Percentiles rank a stretch among this genome's conserved stretches.
Conservation (phyloP, 2,888 invertebrate genomes). For the Scaptodrosophila latifasciaeformis region DNA sequence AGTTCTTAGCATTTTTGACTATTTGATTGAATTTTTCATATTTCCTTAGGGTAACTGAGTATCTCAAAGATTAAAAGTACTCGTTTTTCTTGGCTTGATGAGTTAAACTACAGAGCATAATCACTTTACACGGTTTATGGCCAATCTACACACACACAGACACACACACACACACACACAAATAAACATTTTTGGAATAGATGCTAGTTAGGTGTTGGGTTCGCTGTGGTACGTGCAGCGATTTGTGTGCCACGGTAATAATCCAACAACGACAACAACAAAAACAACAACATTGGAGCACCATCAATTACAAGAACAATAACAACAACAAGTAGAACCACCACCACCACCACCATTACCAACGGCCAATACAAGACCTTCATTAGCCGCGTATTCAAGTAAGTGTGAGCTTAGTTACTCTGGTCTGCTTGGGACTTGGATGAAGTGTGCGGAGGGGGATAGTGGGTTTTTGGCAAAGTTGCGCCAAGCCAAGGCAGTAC, state of each 20-base stretch:
- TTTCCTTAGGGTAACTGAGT: no score
- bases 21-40: no score
- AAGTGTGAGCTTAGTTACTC: not conserved
- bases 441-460: no score
- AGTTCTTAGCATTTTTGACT: no score
- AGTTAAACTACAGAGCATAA: conserved; percentile 24
- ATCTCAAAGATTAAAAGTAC: no score
- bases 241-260: conserved; percentile 38
- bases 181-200: not conserved
- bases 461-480: not conserved
- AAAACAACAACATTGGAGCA: not conserved
- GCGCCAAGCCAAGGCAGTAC: conserved; percentile 11
- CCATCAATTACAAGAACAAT: not conserved
- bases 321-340: conserved; percentile 16
- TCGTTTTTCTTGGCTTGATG: no score
- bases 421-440: no score
- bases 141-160: conserved; percentile 7
- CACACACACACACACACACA: not conserved
- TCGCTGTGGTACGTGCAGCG: conserved; percentile 43
- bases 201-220: conserved; percentile 4
- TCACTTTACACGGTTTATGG: conserved; percentile 38
- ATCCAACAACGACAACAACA: conserved; percentile 4
- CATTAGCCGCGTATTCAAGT: conserved; percentile 43
- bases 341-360: no score
- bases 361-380: conserved; percentile 34